These are phyloP conservation scores for Sciurus carolinensis DNA, from an alignment of 2,797 vertebrate species.

Conservation along the genomic window DNA sequence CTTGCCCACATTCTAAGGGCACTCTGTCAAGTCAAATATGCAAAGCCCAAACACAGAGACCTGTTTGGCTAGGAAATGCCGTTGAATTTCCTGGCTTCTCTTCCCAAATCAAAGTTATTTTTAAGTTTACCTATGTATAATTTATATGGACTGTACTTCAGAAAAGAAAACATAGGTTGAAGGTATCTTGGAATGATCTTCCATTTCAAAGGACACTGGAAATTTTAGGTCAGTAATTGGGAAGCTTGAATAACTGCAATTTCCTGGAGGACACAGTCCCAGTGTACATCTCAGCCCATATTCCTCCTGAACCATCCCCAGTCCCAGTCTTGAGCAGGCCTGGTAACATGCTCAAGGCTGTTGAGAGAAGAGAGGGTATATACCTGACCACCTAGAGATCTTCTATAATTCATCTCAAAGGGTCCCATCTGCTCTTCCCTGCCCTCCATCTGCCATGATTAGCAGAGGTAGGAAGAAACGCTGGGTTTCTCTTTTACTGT, in stretches of 20 bases:
- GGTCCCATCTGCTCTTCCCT: background rate
- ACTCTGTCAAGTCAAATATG: conserved; percentile 46
- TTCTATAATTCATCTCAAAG: background rate
- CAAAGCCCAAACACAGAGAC: conserved; percentile 41
- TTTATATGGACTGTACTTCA: conserved; percentile 22
- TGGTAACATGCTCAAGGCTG: background rate
- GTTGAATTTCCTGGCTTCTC: conserved; percentile 53
- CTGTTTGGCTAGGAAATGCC: conserved; percentile 60
- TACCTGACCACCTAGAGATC: background rate
- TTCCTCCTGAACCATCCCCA: background rate
- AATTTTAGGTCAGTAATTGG: background rate
- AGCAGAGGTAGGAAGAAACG: background rate
- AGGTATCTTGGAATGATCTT: conserved; percentile 35
- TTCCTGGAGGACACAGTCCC: background rate
- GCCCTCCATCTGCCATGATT: background rate
- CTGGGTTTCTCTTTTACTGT: background rate
- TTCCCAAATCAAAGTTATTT: conserved; percentile 20
- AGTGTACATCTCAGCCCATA: background rate
- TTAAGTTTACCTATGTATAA: background rate
- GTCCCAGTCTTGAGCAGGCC: background rate
- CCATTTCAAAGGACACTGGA: background rate
- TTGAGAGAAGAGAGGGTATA: background rate
- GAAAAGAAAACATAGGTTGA: conserved; percentile 50
- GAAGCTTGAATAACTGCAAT: conserved; percentile 3
- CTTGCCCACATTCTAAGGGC: conserved; percentile 22